Conservation (phyloP, 2,797 vertebrate species). For the Chiroxiphia lanceolata region DNA sequence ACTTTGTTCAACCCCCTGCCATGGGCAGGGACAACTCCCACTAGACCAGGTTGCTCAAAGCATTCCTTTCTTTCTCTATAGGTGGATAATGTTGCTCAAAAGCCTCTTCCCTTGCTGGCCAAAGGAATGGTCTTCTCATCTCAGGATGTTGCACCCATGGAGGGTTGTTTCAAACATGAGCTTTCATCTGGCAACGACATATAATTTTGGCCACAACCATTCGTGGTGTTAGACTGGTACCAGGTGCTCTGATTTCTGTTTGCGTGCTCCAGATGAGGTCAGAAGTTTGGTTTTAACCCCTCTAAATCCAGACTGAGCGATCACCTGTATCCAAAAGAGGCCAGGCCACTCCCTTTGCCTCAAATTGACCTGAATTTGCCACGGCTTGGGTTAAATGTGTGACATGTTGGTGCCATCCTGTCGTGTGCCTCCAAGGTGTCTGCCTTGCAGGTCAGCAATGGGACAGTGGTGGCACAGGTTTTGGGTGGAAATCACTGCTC, state of each 20-base stretch:
- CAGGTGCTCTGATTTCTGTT: neutral
- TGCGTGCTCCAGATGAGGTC: neutral
- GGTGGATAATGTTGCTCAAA: neutral
- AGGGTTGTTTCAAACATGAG: neutral
- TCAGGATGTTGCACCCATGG: neutral
- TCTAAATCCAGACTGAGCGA: neutral
- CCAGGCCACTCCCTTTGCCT: neutral
- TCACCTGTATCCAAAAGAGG: neutral
- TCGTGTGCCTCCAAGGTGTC: neutral
- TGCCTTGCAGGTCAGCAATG: neutral
- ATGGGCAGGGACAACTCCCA: neutral
- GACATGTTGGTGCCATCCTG: neutral
- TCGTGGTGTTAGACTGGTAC: neutral
- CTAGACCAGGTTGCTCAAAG: neutral
- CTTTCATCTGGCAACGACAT: neutral
- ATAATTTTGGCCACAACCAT: neutral
- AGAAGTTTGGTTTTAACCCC: neutral
- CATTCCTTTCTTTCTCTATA: neutral
- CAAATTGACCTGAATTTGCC: neutral
- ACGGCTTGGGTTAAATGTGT: neutral
- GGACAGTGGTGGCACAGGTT: neutral
- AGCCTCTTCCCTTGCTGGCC: neutral
- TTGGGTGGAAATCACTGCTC: neutral
- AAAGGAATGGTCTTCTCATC: neutral
- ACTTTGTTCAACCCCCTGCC: neutral